Base-by-base conservation (phyloP, 2,888 invertebrate species). In the Melieria crassipennis region DNA sequence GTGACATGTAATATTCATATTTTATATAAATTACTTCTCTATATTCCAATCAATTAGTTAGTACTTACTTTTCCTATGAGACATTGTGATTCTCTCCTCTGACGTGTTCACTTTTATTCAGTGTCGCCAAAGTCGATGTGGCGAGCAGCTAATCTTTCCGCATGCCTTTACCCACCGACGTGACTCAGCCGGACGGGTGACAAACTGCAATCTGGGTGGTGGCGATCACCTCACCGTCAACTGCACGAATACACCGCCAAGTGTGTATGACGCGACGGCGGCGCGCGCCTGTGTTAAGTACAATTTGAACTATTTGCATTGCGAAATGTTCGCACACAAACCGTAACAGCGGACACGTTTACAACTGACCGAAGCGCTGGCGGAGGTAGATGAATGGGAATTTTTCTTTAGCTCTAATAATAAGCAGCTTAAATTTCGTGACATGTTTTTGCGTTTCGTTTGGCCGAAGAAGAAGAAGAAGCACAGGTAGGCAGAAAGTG, bases 371-470 rank as follows among this genome's bases (percentile, higher is more conserved):
- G 30, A 30, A 30, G 30, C 30, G 30, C 3, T 30, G 30, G 2
- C 30, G 30, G 3, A 2, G 30, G 2, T 30, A 30, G 30, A 30
- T 30, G 30, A 30, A 30, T 30, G 60, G 10, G 30, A 61, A 61
- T 10, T 70, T 70, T 70, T 70, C 66, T 67, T 58, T 64, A 65
- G 69, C 60, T 81, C 79, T 83, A 79, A 80, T 80, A 80, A 82
- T 81, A 81, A 81, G 77, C 82, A 77, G 83, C 81, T 81, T 81
- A 81, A 79, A 82, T 81, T 81, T 82, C 78, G 78, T 80, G 82
- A 79, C 81, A 81, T 82, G 81, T 82, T 82, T 30, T 30, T 30
- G 30, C 30, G 30, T 30, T 30, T 80, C 52, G n/a, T 52, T 52
- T 52, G 11, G 76, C 56, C 4, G 30, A 42, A 13, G 42, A 5